phyloP scores from a whole-genome alignment of 2,888 invertebrate species.

The Tetropium fuscum region DNA sequence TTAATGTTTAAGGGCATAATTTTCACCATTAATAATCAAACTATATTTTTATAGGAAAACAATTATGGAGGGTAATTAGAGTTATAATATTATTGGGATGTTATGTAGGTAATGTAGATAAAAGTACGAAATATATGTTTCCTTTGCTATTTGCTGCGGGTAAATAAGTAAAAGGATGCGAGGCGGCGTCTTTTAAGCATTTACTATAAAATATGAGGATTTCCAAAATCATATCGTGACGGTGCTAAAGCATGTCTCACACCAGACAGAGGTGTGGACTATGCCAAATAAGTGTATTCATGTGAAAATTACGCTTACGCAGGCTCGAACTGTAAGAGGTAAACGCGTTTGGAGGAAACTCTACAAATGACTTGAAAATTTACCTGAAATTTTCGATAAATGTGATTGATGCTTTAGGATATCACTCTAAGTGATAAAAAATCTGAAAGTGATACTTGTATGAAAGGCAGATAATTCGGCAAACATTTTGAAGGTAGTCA shows the following conservation, averaged over 20 bases:
- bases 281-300: background rate
- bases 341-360: slow-evolving; percentile 26
- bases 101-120: too few species aligned
- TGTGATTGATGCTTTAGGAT: slow-evolving; percentile 57
- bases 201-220: too few species aligned
- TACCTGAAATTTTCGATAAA: slow-evolving; percentile 45
- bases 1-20: too few species aligned
- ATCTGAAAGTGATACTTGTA: slow-evolving; percentile 43
- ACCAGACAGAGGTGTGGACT: background rate
- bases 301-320: slow-evolving; percentile 33
- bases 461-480: slow-evolving; percentile 32
- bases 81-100: too few species aligned
- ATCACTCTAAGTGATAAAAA: slow-evolving; percentile 44
- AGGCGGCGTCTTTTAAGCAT: too few species aligned
- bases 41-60: too few species aligned
- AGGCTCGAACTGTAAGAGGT: slow-evolving; percentile 36
- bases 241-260: slow-evolving; percentile 3
- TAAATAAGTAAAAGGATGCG: slow-evolving; percentile 14
- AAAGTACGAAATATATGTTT: too few species aligned
- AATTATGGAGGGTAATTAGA: too few species aligned
- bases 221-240: background rate
- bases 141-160: slow-evolving; percentile 6
- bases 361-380: slow-evolving; percentile 40
- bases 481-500: slow-evolving; percentile 23
- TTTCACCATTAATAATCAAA: too few species aligned